phyloP scores from a whole-genome alignment of 2,797 vertebrate species.

The Pseudopleuronectes americanus region DNA sequence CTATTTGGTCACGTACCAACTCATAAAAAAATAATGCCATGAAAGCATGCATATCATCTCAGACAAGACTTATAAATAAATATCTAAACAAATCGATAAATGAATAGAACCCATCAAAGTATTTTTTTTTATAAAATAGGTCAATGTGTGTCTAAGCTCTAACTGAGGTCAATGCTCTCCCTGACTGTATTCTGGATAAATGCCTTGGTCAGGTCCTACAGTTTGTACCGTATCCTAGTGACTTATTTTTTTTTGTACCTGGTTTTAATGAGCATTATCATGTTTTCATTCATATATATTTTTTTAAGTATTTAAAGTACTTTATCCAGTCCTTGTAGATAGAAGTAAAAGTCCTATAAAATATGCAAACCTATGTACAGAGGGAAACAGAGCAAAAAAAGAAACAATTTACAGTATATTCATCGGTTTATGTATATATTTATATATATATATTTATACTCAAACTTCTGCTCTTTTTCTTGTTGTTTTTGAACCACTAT shows the following conservation, averaged over 20 bases:
- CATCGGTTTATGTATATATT: slow-evolving; percentile 88
- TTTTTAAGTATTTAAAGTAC: slow-evolving; percentile 84
- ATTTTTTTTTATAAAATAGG: slow-evolving; percentile 92
- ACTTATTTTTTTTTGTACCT: slow-evolving; percentile 81
- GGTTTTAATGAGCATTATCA: slow-evolving; percentile 92
- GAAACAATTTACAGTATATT: slow-evolving; percentile 91
- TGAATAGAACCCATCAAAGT: slow-evolving; percentile 81
- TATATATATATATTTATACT: slow-evolving; percentile 93
- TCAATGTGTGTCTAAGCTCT: slow-evolving; percentile 91
- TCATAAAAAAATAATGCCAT: slow-evolving; percentile 86
- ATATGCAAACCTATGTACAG: slow-evolving; percentile 99
- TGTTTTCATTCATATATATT: slow-evolving; percentile 89
- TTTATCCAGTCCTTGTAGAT: slow-evolving; percentile 95
- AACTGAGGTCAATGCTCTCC: slow-evolving; percentile 92
- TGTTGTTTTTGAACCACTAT: slow-evolving; percentile 82
- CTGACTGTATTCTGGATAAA: slow-evolving; percentile 97
- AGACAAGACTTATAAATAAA: slow-evolving; percentile 85
- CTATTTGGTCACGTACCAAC: slow-evolving; percentile 85
- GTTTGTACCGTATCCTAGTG: slow-evolving; percentile 77
- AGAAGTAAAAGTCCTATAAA: slow-evolving; percentile 99
- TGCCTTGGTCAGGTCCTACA: slow-evolving; percentile 94
- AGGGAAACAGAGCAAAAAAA: slow-evolving; percentile 93
- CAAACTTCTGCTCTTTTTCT: slow-evolving; percentile 83
- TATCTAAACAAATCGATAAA: slow-evolving; percentile 91
- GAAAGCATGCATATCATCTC: slow-evolving; percentile 83